These are phyloP conservation scores for Lochmaea capreae DNA, from an alignment of 2,888 invertebrate species.

Conservation along the genomic window DNA sequence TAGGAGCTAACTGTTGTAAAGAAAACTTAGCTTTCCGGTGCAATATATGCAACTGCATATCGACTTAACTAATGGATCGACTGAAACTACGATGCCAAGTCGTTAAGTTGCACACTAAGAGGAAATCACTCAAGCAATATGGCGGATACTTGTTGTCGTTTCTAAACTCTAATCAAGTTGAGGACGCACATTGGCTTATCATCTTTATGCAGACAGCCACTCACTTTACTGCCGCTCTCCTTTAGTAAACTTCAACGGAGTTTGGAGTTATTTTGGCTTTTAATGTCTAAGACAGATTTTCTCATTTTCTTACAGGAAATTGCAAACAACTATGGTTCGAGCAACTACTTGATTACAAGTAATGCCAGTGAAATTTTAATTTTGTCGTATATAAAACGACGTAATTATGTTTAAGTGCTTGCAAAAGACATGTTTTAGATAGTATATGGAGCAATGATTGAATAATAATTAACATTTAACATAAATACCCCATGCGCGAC, in stretches of 20 bases:
- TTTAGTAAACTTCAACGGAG: conserved; percentile 38
- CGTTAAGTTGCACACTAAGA: conserved; percentile 35
- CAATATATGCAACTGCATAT: conserved; percentile 36
- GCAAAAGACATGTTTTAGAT: conserved; percentile 10
- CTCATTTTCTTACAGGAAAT: conserved; percentile 43
- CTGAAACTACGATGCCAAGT: conserved; percentile 25
- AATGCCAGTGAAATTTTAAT: conserved; percentile 33
- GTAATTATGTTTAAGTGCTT: conserved; percentile 28
- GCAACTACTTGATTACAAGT: conserved; percentile 36
- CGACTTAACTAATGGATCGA: conserved; percentile 36
- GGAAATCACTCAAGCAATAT: conserved; percentile 37
- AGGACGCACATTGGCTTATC: conserved; percentile 42
- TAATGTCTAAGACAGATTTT: conserved; percentile 43
- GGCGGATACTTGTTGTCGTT: conserved; percentile 31
- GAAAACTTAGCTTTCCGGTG: conserved; percentile 27
- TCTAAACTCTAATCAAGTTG: conserved; percentile 37
- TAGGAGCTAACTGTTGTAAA: background rate
- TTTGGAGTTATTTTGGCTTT: conserved; percentile 40
- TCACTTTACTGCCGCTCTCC: conserved; percentile 28
- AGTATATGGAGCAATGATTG: background rate
- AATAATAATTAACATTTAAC: background rate
- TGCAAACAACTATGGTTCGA: conserved; percentile 36
- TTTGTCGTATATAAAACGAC: conserved; percentile 29
- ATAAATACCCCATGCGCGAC: background rate
- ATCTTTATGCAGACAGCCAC: conserved; percentile 41